Percentiles rank a stretch among this genome's conserved stretches.
phyloP scores from a whole-genome alignment of 2,797 vertebrate species.

The Buphagus erythrorhynchus region DNA sequence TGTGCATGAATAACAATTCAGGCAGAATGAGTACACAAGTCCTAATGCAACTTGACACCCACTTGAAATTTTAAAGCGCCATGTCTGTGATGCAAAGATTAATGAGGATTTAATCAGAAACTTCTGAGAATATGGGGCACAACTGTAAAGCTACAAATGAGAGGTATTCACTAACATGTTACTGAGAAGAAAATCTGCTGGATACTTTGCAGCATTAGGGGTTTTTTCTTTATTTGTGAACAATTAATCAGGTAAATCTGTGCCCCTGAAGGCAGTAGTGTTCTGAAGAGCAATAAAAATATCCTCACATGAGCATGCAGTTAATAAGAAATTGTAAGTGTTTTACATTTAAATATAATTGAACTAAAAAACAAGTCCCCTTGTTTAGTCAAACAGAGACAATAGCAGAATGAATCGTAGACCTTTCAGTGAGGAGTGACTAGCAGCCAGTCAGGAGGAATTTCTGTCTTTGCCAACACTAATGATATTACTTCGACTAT shows the following conservation, averaged over 20 bases:
- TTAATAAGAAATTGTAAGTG: background rate
- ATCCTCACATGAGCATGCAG: background rate
- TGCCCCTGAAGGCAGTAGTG: background rate
- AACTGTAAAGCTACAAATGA: background rate
- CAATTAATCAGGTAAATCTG: background rate
- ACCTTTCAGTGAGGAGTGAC: background rate
- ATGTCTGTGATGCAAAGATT: background rate
- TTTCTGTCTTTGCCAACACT: background rate
- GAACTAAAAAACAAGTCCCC: background rate
- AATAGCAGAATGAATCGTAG: background rate
- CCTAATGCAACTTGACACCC: background rate
- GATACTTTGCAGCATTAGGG: background rate
- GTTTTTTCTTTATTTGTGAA: background rate
- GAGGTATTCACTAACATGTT: background rate
- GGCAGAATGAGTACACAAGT: background rate
- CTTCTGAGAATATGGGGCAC: background rate
- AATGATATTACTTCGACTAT: background rate
- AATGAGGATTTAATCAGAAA: slow-evolving; percentile 4
- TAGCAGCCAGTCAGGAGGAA: background rate
- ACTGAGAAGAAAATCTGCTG: background rate
- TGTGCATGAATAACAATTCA: background rate
- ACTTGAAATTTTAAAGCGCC: background rate
- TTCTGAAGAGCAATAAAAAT: background rate
- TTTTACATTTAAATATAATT: background rate
- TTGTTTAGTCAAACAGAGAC: background rate